phyloP scores from a whole-genome alignment of 2,888 invertebrate species.

The Camptogramma bilineatum region DNA sequence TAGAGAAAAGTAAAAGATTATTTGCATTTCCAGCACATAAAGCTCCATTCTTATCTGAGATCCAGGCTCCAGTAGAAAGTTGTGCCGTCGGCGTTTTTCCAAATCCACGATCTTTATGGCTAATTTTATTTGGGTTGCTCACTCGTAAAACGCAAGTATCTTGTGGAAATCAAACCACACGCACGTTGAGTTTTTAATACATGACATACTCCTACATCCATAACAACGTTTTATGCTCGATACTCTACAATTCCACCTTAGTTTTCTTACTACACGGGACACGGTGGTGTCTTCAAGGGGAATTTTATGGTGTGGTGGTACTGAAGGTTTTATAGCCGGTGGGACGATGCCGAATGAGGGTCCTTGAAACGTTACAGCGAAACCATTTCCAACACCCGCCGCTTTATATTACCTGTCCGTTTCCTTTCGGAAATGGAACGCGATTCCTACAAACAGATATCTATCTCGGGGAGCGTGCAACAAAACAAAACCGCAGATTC shows the following conservation, averaged over 20 bases:
- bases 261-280: conserved; percentile 44
- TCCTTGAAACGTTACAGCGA: conserved; percentile 63
- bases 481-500: conserved; percentile 50
- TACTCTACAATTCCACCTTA: conserved; percentile 49
- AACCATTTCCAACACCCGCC: conserved; percentile 59
- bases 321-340: conserved; percentile 72
- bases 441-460: conserved; percentile 47
- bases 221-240: conserved; percentile 30
- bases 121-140: conserved; percentile 53
- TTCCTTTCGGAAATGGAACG: conserved; percentile 52
- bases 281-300: conserved; percentile 61
- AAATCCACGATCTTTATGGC: conserved; percentile 52
- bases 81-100: conserved; percentile 46
- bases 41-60: conserved; percentile 40
- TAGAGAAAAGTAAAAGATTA: conserved; percentile 26
- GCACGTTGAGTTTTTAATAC: conserved; percentile 44
- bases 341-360: conserved; percentile 63
- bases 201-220: conserved; percentile 22
- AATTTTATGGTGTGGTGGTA: conserved; percentile 72
- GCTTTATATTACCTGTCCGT: conserved; percentile 55
- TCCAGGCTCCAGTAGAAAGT: conserved; percentile 36
- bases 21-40: conserved; percentile 37
- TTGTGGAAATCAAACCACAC: conserved; percentile 42
- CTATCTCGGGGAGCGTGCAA: conserved; percentile 42
- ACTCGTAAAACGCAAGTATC: conserved; percentile 48